These are phyloP conservation scores for Drosophila ambigua DNA, from an alignment of 1,140 invertebrate genomes.

Conservation along the genomic window DNA sequence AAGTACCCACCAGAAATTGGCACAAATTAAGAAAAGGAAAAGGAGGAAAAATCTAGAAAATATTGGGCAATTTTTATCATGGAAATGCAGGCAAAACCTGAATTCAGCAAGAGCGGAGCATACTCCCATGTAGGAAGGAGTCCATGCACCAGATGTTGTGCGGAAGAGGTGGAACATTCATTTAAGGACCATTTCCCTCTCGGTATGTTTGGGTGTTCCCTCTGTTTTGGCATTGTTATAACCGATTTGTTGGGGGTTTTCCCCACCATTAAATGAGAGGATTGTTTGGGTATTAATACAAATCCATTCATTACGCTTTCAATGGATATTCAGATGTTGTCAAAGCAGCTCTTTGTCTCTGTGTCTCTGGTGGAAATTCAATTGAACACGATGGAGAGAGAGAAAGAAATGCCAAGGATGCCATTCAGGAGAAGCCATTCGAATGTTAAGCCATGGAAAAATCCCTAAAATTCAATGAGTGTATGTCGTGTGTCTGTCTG, in stretches of 20 bases:
- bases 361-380: slow-evolving; percentile 21
- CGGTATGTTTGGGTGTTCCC: no score
- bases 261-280: background rate
- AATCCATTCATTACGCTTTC: slow-evolving; percentile 13
- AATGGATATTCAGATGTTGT: background rate
- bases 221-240: slow-evolving; percentile 13
- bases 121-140: no score
- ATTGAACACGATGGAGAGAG: slow-evolving; percentile 19
- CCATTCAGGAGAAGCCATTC: slow-evolving; percentile 14
- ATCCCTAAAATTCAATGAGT: slow-evolving; percentile 23
- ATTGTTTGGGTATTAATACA: slow-evolving; percentile 14
- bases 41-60: slow-evolving; percentile 26
- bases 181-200: no score
- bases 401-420: slow-evolving; percentile 13
- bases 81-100: slow-evolving; percentile 37
- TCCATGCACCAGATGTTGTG: no score
- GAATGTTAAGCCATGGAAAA: slow-evolving; percentile 20
- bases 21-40: slow-evolving; percentile 60
- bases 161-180: no score
- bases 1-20: slow-evolving; percentile 57
- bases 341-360: slow-evolving; percentile 1
- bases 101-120: background rate
- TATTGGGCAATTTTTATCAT: slow-evolving; percentile 53
- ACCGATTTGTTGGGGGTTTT: slow-evolving; percentile 17
- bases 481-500: background rate